phyloP scores from a whole-genome alignment of 2,113 vertebrate genomes.

The Microcebus jonahi region DNA sequence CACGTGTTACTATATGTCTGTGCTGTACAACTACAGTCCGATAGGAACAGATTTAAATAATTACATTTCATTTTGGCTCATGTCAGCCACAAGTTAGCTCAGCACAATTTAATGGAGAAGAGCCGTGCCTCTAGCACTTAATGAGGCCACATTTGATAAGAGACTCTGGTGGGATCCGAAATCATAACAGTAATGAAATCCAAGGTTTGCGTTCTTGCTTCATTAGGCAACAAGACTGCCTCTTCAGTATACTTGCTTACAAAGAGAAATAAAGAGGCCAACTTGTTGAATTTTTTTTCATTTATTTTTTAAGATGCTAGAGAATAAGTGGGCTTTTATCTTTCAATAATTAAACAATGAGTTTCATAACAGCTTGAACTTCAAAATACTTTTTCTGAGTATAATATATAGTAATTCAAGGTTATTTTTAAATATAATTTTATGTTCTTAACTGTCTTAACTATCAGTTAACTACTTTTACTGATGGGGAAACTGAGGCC shows the following conservation, averaged over 20 bases:
- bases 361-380: neutral
- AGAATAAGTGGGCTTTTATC: slow-evolving; percentile 46
- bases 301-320: slow-evolving; percentile 52
- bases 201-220: slow-evolving; percentile 83
- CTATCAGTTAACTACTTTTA: neutral
- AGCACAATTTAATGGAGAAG: slow-evolving; percentile 82
- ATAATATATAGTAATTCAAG: neutral
- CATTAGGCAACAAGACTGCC: slow-evolving; percentile 84
- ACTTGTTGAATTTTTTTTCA: slow-evolving; percentile 62
- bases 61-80: slow-evolving; percentile 79
- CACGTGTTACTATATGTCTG: slow-evolving; percentile 43
- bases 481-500: neutral
- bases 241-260: slow-evolving; percentile 79
- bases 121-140: slow-evolving; percentile 81
- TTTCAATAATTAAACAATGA: slow-evolving; percentile 10
- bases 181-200: slow-evolving; percentile 85
- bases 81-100: slow-evolving; percentile 80
- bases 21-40: slow-evolving; percentile 57
- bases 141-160: slow-evolving; percentile 84
- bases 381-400: neutral
- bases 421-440: neutral
- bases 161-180: slow-evolving; percentile 83
- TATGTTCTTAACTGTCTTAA: neutral
- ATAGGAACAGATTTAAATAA: slow-evolving; percentile 76
- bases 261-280: slow-evolving; percentile 77